Percentiles rank a stretch among this genome's conserved stretches.
phyloP scores from a whole-genome alignment of 2,888 invertebrate genomes.

The Nysson spinosus region DNA sequence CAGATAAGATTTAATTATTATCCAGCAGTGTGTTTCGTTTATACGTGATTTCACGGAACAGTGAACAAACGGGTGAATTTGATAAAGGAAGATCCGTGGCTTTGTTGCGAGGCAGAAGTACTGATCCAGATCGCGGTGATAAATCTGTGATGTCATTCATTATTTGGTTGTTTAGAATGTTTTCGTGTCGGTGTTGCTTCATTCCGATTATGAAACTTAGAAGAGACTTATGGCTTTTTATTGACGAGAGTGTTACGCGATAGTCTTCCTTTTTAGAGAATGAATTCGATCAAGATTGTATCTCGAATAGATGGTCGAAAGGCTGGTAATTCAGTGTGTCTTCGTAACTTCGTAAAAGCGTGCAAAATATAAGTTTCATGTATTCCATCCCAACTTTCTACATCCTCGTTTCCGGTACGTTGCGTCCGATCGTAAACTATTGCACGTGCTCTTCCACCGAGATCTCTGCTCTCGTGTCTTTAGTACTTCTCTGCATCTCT shows the following conservation, averaged over 20 bases:
- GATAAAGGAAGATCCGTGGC: no score
- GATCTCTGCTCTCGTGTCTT: not conserved
- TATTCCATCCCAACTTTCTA: constrained; percentile 47
- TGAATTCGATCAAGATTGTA: constrained; percentile 1
- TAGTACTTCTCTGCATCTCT: not conserved
- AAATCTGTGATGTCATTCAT: no score
- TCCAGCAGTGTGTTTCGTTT: no score
- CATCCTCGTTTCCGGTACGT: constrained; percentile 39
- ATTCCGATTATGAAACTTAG: no score
- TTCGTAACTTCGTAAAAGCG: constrained; percentile 17
- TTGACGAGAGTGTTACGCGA: not conserved
- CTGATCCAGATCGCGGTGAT: no score
- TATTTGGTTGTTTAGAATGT: no score
- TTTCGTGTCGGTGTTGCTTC: no score
- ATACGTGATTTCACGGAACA: no score
- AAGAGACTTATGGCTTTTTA: not conserved
- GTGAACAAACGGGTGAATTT: no score
- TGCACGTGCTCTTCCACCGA: not conserved
- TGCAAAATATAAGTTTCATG: constrained; percentile 21
- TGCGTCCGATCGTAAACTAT: constrained; percentile 17
- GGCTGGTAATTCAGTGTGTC: constrained; percentile 3
- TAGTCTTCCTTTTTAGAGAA: not conserved
- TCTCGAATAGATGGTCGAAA: constrained; percentile 10
- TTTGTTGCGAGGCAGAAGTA: no score
- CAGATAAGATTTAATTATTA: no score